These are phyloP conservation scores for Arothron firmamentum DNA, from an alignment of 2,113 vertebrate genomes.

Conservation along the genomic window DNA sequence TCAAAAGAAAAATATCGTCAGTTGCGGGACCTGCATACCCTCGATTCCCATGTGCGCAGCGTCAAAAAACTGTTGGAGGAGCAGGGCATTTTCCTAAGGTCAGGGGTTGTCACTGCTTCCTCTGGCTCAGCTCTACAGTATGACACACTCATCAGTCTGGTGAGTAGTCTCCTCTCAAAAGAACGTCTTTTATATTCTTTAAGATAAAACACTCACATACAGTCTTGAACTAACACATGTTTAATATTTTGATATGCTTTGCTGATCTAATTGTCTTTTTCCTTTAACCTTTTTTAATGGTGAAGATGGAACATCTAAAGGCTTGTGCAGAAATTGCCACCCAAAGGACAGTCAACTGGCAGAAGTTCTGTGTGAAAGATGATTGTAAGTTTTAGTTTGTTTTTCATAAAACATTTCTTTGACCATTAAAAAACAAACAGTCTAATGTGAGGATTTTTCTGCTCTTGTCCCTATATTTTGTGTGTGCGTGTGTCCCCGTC, in stretches of 20 bases:
- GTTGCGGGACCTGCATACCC: conserved; percentile 91
- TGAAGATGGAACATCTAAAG: conserved; percentile 97
- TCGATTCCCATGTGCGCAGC: conserved; percentile 91
- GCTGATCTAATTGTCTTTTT: not conserved
- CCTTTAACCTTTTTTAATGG: conserved; percentile 7
- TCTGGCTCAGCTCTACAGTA: conserved; percentile 96
- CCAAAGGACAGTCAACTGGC: conserved; percentile 96
- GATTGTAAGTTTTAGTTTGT: conserved; percentile 83
- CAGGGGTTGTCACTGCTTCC: conserved; percentile 89
- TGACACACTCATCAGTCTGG: conserved; percentile 93
- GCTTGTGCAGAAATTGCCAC: conserved; percentile 97
- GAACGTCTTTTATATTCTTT: not conserved
- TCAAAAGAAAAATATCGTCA: conserved; percentile 98
- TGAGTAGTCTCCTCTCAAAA: conserved; percentile 57
- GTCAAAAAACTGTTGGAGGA: conserved; percentile 97
- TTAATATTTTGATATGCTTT: not conserved
- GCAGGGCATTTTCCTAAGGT: conserved; percentile 92
- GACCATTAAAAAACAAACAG: not conserved
- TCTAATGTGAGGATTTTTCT: not conserved
- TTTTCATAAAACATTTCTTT: not conserved
- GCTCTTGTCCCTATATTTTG: not conserved
- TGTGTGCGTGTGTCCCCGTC: not conserved
- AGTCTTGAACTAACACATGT: too few relatives aligned
- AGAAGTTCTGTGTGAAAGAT: conserved; percentile 98
- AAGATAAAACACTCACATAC: too few relatives aligned